Evolutionary conservation across 2,113 vertebrate genomes (phyloP).

Genomic region (Nicator chloris): DNA sequence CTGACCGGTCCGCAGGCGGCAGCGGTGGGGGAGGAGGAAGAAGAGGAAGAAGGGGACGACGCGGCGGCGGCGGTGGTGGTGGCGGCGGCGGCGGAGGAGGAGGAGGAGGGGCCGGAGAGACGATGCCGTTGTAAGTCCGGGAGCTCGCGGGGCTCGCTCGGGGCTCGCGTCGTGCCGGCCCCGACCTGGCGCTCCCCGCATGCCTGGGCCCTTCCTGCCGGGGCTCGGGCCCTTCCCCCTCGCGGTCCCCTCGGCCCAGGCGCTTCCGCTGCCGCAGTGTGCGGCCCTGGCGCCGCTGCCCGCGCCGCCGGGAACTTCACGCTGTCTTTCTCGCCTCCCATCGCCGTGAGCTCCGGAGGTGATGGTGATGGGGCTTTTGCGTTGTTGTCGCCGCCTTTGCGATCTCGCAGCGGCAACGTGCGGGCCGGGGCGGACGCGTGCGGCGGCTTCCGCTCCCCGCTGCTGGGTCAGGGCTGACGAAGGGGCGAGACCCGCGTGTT

Average conservation of each 20-base stretch:
- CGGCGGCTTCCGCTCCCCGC: background rate
- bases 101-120: conserved; percentile 70
- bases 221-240: background rate
- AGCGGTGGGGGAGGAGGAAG: conserved; percentile 42
- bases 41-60: conserved; percentile 63
- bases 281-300: background rate
- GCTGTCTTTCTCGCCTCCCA: no score
- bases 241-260: background rate
- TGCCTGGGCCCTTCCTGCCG: background rate
- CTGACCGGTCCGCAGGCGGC: conserved; percentile 31
- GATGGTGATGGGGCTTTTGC: background rate
- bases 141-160: background rate
- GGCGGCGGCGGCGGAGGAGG: conserved; percentile 51
- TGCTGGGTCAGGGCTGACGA: background rate
- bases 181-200: background rate
- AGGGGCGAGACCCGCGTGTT: background rate
- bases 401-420: background rate
- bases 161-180: background rate
- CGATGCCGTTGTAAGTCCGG: conserved; percentile 81
- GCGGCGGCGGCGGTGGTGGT: conserved; percentile 28
- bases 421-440: background rate
- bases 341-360: background rate
- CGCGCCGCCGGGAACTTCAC: background rate
- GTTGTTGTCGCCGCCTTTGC: background rate
- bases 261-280: conserved; percentile 49